Conservation (phyloP, 2,113 vertebrate genomes). For the Synodontis membranacea region DNA sequence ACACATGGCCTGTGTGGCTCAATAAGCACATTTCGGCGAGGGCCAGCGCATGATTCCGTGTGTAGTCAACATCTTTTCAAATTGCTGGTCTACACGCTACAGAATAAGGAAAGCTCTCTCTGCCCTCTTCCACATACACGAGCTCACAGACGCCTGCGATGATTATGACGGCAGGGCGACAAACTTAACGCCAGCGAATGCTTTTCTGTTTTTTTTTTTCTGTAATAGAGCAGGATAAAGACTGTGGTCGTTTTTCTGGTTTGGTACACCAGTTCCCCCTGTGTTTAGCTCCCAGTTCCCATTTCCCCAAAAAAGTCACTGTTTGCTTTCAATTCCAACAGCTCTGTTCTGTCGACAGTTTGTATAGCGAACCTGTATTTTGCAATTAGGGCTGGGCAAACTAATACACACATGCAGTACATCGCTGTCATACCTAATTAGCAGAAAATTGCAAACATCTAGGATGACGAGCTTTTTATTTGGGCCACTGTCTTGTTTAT, state of each 20-base stretch:
- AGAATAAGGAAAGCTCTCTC: neutral
- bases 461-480: neutral
- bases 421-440: too few species aligned
- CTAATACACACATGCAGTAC: too few species aligned
- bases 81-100: neutral
- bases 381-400: too few species aligned
- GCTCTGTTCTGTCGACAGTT: too few species aligned
- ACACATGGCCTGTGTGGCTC: neutral
- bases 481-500: neutral
- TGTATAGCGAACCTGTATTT: too few species aligned
- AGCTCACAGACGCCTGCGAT: neutral
- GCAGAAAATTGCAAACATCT: neutral
- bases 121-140: neutral
- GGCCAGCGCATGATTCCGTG: neutral
- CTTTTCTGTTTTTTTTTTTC: neutral
- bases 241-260: too few species aligned
- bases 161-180: too few species aligned
- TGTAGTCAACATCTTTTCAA: neutral
- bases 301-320: too few species aligned
- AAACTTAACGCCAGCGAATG: neutral
- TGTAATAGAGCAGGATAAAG: neutral
- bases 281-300: too few species aligned
- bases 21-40: neutral
- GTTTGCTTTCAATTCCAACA: too few species aligned
- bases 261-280: too few species aligned